Conservation (phyloP, 2,113 vertebrate genomes). For the Edolisoma coerulescens region DNA sequence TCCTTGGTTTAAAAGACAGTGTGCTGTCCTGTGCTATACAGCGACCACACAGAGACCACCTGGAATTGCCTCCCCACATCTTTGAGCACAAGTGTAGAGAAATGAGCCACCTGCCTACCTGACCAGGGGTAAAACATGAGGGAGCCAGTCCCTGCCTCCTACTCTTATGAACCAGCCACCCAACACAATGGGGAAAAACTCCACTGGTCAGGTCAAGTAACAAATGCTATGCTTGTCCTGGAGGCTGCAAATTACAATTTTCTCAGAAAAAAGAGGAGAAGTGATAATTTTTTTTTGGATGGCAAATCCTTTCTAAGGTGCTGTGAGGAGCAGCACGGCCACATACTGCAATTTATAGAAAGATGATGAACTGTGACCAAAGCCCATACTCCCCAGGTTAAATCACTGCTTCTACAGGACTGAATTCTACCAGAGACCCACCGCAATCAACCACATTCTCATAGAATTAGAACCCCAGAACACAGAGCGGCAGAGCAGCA, state of each 20-base stretch:
- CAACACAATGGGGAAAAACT: neutral
- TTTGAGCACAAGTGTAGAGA: accelerated
- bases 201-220: neutral
- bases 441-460: neutral
- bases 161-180: neutral
- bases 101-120: neutral
- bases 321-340: neutral
- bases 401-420: neutral
- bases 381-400: neutral
- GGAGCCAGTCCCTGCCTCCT: neutral
- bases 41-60: neutral
- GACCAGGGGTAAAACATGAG: neutral
- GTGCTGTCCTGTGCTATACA: neutral
- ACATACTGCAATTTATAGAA: neutral
- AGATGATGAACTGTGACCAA: neutral
- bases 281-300: neutral
- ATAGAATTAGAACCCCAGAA: neutral
- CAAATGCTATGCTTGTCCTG: neutral
- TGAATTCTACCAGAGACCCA: neutral
- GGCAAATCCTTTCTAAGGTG: neutral
- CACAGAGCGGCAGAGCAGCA: neutral
- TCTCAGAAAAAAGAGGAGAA: neutral
- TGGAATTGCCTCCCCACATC: neutral
- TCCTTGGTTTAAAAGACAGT: neutral
- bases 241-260: neutral